Evolutionary conservation across 2,797 vertebrate species (phyloP).

Genomic region (Ctenopoma multispine): DNA sequence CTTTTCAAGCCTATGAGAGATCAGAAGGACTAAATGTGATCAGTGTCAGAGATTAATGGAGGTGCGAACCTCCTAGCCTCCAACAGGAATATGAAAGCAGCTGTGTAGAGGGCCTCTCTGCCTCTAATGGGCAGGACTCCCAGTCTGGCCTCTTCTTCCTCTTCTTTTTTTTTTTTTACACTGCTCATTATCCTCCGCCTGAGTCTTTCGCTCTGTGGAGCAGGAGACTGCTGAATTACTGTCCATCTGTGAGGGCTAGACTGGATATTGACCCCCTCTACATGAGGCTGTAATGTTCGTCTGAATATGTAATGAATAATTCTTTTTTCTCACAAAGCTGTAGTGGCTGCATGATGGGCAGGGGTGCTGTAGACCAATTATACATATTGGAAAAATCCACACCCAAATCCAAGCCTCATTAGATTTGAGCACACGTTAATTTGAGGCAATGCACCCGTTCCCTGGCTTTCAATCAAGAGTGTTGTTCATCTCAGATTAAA

Average conservation of each 20-base stretch:
- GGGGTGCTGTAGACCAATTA: constrained; percentile 63
- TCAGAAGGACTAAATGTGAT: constrained; percentile 84
- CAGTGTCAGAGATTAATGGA: constrained; percentile 85
- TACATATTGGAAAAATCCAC: constrained; percentile 56
- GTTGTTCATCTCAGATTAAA: constrained; percentile 46
- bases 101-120: constrained; percentile 67
- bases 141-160: constrained; percentile 61
- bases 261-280: constrained; percentile 63
- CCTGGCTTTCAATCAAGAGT: constrained; percentile 48
- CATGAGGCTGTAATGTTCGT: constrained; percentile 72
- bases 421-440: constrained; percentile 60
- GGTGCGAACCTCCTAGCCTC: constrained; percentile 67
- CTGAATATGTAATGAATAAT: constrained; percentile 71
- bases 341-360: constrained; percentile 38
- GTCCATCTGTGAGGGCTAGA: constrained; percentile 78
- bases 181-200: constrained; percentile 76
- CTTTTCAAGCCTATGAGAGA: constrained; percentile 70
- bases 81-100: constrained; percentile 76
- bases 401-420: constrained; percentile 65
- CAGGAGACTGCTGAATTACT: constrained; percentile 71
- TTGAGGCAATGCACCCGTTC: constrained; percentile 38
- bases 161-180: constrained; percentile 47
- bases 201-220: constrained; percentile 54
- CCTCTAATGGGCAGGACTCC: constrained; percentile 76
- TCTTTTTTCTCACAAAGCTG: constrained; percentile 52